Percentiles rank a stretch among this genome's conserved stretches.
Evolutionary conservation across 2,113 vertebrate genomes (phyloP).

Genomic region (Terrapene triunguis): DNA sequence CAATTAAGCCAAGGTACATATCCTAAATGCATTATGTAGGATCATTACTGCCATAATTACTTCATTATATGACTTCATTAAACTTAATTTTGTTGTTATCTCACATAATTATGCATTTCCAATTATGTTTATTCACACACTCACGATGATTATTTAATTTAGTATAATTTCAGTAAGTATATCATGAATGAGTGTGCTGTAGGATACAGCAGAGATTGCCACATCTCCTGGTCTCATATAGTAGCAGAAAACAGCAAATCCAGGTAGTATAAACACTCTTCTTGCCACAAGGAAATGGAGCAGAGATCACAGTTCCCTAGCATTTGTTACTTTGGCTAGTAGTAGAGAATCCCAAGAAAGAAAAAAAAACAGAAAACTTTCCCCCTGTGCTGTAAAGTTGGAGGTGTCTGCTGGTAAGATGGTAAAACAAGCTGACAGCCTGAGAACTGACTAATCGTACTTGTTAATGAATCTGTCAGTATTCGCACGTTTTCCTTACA

Average conservation of each 20-base stretch:
- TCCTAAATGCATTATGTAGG: neutral
- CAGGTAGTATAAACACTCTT: neutral
- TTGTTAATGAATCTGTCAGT: neutral
- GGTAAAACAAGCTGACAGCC: neutral
- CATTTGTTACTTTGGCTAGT: neutral
- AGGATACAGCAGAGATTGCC: neutral
- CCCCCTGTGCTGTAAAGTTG: neutral
- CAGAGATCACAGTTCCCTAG: neutral
- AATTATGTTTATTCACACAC: neutral
- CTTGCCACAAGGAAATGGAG: neutral
- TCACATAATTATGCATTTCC: conserved; percentile 41
- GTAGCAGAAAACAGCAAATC: neutral
- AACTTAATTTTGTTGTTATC: conserved; percentile 42
- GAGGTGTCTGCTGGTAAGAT: neutral
- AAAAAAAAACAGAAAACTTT: neutral
- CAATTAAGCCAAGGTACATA: conserved; percentile 4
- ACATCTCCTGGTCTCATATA: neutral
- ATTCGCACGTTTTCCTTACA: neutral
- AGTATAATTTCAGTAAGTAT: conserved; percentile 5
- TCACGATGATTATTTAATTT: conserved; percentile 30
- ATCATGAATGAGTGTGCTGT: neutral
- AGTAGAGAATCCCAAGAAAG: neutral
- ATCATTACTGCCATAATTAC: conserved; percentile 4
- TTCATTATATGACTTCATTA: conserved; percentile 26
- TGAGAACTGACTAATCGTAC: neutral